These are phyloP conservation scores for Drosophila phalerata DNA, from an alignment of 2,888 invertebrate genomes.

Conservation along the genomic window DNA sequence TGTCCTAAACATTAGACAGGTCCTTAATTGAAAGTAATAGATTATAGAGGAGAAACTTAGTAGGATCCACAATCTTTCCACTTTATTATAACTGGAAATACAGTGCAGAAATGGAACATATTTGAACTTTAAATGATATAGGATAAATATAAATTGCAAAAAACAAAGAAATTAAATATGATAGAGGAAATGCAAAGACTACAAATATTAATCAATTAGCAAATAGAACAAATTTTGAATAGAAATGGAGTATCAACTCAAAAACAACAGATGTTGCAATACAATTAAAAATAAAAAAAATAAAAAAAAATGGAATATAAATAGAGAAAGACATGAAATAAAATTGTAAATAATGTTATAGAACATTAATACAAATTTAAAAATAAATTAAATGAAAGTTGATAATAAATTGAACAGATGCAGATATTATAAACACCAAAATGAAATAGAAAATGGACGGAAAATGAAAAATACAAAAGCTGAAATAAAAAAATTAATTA, in stretches of 20 bases:
- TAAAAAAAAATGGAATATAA: neutral
- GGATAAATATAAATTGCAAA: too few species aligned
- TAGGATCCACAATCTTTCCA: neutral
- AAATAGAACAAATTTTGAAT: too few species aligned
- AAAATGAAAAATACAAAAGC: neutral
- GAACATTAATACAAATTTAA: neutral
- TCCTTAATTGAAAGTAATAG: conserved; percentile 16
- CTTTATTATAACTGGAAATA: too few species aligned
- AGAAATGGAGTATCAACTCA: too few species aligned
- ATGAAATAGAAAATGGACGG: neutral
- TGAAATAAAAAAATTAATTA: neutral
- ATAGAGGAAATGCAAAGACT: too few species aligned
- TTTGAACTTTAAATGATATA: too few species aligned
- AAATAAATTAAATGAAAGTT: neutral
- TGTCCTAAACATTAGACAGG: conserved; percentile 4
- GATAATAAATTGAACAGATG: neutral
- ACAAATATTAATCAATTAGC: too few species aligned
- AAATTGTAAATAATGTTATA: neutral
- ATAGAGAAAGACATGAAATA: neutral
- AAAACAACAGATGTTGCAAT: too few species aligned
- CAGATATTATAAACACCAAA: neutral
- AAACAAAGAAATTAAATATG: too few species aligned
- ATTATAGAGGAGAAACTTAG: neutral
- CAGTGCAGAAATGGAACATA: too few species aligned
- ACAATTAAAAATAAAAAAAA: too few species aligned